These are phyloP conservation scores for Alectoris magna DNA, from an alignment of 2,797 vertebrate genomes.

Conservation along the genomic window DNA sequence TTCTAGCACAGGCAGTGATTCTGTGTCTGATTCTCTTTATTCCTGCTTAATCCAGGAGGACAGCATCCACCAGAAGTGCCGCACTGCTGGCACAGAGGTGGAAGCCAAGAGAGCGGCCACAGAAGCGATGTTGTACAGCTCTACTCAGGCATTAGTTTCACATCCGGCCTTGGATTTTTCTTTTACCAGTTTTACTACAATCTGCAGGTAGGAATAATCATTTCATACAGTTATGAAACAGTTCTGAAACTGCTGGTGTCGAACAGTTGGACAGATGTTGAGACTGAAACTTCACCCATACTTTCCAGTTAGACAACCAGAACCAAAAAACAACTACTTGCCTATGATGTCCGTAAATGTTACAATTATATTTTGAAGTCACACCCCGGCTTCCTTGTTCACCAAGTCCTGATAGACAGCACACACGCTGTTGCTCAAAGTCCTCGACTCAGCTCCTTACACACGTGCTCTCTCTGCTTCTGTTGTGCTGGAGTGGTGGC, in stretches of 20 bases:
- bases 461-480: accelerated
- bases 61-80: background rate
- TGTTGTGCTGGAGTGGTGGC: background rate
- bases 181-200: background rate
- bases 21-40: background rate
- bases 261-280: background rate
- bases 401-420: background rate
- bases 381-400: background rate
- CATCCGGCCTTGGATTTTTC: background rate
- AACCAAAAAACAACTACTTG: background rate
- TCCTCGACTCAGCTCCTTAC: background rate
- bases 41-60: background rate
- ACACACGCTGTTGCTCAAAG: background rate
- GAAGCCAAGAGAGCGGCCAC: background rate
- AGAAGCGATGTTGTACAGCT: background rate
- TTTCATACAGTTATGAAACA: background rate
- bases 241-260: background rate
- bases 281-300: background rate
- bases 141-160: accelerated
- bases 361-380: background rate
- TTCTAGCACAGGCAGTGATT: accelerated
- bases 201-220: background rate
- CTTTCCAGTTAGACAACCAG: background rate
- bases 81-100: background rate
- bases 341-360: background rate